Evolutionary conservation across 1,140 invertebrate genomes (phyloP).

Genomic region (Cotesia glomerata): DNA sequence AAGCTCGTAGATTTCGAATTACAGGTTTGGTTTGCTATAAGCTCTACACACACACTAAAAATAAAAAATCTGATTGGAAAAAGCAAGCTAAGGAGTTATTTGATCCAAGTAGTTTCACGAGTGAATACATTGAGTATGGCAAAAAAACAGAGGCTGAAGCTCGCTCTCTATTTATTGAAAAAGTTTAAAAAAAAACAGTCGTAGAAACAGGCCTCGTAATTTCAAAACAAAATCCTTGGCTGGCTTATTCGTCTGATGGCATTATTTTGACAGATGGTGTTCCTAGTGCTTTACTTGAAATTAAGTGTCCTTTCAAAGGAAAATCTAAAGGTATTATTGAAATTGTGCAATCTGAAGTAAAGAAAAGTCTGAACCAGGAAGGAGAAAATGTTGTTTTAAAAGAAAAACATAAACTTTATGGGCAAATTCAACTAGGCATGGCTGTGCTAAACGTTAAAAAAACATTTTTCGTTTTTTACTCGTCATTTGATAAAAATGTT

Average conservation of each 20-base stretch:
- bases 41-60: constrained; percentile 11
- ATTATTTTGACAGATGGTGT: constrained; percentile 28
- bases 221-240: constrained; percentile 27
- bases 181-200: not conserved
- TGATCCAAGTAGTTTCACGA: not conserved
- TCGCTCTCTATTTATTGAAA: not conserved
- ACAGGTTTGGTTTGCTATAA: constrained; percentile 18
- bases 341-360: not conserved
- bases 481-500: not conserved
- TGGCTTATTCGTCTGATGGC: constrained; percentile 33
- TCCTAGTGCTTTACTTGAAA: constrained; percentile 28
- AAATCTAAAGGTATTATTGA: constrained; percentile 25
- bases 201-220: constrained; percentile 19
- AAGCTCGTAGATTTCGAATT: constrained; percentile 16
- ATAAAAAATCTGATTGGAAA: constrained; percentile 23
- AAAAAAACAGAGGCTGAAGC: constrained; percentile 5
- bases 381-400: constrained; percentile 25
- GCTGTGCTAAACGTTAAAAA: constrained; percentile 30
- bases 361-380: not conserved
- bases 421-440: constrained; percentile 36
- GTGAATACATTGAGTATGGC: constrained; percentile 1
- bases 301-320: constrained; percentile 35
- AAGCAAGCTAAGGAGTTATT: constrained; percentile 19
- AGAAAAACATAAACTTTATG: constrained; percentile 33
- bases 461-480: constrained; percentile 30